phyloP scores from a whole-genome alignment of 2,888 invertebrate species.

The Eupithecia tripunctaria region DNA sequence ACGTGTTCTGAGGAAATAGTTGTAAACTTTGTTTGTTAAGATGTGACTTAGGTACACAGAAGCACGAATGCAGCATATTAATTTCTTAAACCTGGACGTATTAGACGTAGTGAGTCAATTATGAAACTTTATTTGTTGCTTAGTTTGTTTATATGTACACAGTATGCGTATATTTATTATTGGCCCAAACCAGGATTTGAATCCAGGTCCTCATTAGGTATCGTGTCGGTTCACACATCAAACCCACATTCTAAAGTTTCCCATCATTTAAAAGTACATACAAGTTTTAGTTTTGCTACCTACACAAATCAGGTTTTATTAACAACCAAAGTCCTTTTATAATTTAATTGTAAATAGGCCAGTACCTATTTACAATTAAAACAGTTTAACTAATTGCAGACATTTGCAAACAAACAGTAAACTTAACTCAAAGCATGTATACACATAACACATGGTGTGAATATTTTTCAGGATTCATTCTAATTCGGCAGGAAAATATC shows the following conservation, averaged over 20 bases:
- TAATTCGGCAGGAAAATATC: background rate
- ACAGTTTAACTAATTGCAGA: too few relatives aligned
- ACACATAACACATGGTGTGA: too few relatives aligned
- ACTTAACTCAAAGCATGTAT: too few relatives aligned
- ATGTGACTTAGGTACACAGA: constrained; percentile 47
- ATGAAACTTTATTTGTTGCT: background rate
- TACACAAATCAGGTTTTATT: too few relatives aligned
- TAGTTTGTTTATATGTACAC: too few relatives aligned
- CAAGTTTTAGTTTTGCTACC: background rate
- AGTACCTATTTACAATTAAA: too few relatives aligned
- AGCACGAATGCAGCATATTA: constrained; percentile 46
- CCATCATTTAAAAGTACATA: background rate
- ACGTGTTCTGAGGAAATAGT: constrained; percentile 57
- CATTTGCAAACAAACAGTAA: too few relatives aligned
- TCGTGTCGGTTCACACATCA: background rate
- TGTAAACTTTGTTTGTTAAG: constrained; percentile 33
- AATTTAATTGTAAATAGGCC: too few relatives aligned
- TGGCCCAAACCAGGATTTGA: background rate
- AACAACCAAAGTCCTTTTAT: too few relatives aligned
- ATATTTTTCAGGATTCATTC: background rate
- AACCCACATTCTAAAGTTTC: too few relatives aligned
- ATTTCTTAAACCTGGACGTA: constrained; percentile 23
- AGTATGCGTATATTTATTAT: background rate
- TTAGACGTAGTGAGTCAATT: background rate
- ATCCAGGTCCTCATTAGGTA: background rate